Conservation (phyloP, 2,113 vertebrate species). For the Ellobius talpinus region DNA sequence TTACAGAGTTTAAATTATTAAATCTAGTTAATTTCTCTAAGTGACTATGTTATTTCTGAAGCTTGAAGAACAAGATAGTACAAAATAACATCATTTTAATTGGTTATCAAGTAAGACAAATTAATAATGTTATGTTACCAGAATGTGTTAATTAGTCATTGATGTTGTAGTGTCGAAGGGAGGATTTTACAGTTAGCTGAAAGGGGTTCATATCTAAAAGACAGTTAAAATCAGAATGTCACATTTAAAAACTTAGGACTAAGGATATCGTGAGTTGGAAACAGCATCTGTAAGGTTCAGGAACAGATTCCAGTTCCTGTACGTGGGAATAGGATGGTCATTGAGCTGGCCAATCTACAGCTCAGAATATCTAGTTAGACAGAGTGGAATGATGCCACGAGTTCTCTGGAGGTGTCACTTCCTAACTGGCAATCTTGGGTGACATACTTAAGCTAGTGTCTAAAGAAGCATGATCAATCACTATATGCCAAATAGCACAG, state of each 20-base stretch:
- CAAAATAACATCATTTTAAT: slow-evolving; percentile 50
- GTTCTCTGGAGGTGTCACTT: background rate
- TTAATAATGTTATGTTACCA: slow-evolving; percentile 19
- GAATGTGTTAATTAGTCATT: slow-evolving; percentile 3
- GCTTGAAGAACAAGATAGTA: background rate
- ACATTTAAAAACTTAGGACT: background rate
- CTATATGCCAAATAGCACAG: background rate
- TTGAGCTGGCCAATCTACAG: background rate
- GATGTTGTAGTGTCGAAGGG: background rate
- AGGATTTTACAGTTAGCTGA: background rate
- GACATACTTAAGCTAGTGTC: background rate
- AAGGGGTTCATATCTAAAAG: background rate
- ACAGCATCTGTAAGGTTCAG: background rate
- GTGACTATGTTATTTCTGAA: background rate
- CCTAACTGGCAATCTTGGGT: background rate
- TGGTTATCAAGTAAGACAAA: background rate
- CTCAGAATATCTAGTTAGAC: background rate
- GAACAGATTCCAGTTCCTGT: background rate
- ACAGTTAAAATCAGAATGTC: background rate
- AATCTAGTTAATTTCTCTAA: background rate
- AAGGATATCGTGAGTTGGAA: background rate
- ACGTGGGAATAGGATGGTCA: background rate
- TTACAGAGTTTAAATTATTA: slow-evolving; percentile 2
- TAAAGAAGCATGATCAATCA: background rate
- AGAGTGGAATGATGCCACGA: background rate